Evolutionary conservation across 2,797 vertebrate species (phyloP).

Genomic region (Falco concolor): DNA sequence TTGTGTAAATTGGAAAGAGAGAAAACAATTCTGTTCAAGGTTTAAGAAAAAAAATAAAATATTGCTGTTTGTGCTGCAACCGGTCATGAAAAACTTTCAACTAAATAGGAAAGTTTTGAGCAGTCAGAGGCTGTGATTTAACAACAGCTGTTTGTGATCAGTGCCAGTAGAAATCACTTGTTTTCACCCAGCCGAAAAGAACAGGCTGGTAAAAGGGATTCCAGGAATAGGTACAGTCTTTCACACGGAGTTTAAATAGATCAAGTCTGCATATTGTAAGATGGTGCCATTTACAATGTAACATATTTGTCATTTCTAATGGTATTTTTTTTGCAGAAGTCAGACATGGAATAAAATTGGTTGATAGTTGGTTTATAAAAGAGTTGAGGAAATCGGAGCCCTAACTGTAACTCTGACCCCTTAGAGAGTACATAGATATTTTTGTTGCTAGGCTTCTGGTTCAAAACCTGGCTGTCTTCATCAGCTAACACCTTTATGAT

Average conservation of each 20-base stretch:
- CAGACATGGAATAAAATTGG: neutral
- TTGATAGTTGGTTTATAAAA: neutral
- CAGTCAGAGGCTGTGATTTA: constrained; percentile 28
- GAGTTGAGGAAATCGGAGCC: neutral
- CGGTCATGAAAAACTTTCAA: neutral
- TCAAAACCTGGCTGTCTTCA: neutral
- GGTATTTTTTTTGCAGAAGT: neutral
- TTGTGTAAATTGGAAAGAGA: neutral
- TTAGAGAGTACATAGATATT: neutral
- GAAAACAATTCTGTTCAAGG: neutral
- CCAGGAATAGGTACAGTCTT: constrained; percentile 39
- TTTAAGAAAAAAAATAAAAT: neutral
- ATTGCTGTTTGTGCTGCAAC: neutral
- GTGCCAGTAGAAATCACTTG: constrained; percentile 53
- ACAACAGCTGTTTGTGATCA: constrained; percentile 50
- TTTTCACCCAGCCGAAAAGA: constrained; percentile 12
- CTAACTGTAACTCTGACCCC: neutral
- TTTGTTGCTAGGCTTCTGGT: neutral
- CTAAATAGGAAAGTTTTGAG: constrained; percentile 19
- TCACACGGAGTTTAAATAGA: constrained; percentile 17
- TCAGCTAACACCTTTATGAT: neutral
- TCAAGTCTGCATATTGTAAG: neutral
- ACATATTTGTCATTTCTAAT: neutral
- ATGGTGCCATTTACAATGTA: neutral
- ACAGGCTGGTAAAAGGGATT: neutral